These are phyloP conservation scores for Ectropis grisescens DNA, from an alignment of 1,140 invertebrate genomes.

Conservation along the genomic window DNA sequence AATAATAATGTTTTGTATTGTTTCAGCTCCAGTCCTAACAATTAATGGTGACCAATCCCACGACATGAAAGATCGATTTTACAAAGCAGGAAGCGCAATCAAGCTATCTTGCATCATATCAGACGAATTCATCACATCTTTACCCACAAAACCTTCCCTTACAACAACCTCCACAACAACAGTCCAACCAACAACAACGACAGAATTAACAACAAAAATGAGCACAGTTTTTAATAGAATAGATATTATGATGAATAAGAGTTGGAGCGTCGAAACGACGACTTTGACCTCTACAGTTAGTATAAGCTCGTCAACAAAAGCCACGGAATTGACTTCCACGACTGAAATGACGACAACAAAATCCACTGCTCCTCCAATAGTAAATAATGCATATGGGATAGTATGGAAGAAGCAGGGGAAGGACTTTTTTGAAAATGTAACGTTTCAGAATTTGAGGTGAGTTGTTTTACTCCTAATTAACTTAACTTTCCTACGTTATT, in stretches of 20 bases:
- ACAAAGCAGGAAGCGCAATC: slow-evolving; percentile 80
- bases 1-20: too few relatives aligned
- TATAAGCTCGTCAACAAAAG: slow-evolving; percentile 47
- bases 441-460: slow-evolving; percentile 63
- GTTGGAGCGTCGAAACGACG: slow-evolving; percentile 61
- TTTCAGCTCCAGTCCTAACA: slow-evolving; percentile 74
- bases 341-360: slow-evolving; percentile 45
- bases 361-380: slow-evolving; percentile 53
- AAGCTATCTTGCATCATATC: slow-evolving; percentile 75
- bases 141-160: slow-evolving; percentile 31
- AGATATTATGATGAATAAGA: slow-evolving; percentile 62
- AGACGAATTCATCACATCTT: slow-evolving; percentile 37
- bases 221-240: slow-evolving; percentile 60
- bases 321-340: slow-evolving; percentile 32
- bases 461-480: too few relatives aligned
- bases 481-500: too few relatives aligned
- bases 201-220: slow-evolving; percentile 46
- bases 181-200: slow-evolving; percentile 29
- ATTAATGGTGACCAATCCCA: slow-evolving; percentile 78
- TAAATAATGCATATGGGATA: slow-evolving; percentile 63
- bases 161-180: slow-evolving; percentile 30
- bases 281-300: slow-evolving; percentile 56
- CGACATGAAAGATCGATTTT: slow-evolving; percentile 77
- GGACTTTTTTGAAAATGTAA: slow-evolving; percentile 47
- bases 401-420: slow-evolving; percentile 65